Conservation (phyloP, 1,140 invertebrate genomes). For the Scylla paramamosain region DNA sequence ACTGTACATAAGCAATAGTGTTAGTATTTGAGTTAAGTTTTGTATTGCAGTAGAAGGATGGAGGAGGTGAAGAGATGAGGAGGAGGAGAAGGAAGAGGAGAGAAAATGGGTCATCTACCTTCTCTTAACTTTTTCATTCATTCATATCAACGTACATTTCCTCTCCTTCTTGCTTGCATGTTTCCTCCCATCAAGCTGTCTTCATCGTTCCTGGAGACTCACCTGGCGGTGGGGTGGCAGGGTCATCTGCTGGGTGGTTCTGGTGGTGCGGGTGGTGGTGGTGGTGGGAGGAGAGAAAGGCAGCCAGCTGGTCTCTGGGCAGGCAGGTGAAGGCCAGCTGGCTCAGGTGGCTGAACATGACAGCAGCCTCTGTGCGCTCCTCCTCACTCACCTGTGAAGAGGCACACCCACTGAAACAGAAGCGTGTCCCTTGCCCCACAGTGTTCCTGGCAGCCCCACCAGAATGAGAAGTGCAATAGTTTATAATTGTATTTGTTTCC, state of each 20-base stretch:
- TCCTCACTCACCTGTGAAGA: constrained; percentile 58
- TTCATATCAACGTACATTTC: no score
- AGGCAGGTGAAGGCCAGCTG: constrained; percentile 71
- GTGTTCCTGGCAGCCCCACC: neutral
- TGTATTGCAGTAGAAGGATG: no score
- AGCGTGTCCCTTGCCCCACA: neutral
- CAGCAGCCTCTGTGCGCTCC: constrained; percentile 62
- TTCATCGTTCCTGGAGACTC: neutral
- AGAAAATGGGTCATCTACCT: no score
- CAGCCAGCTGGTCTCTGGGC: constrained; percentile 65
- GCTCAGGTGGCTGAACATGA: constrained; percentile 62
- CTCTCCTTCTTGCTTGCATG: no score
- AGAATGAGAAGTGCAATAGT: neutral
- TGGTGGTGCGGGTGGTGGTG: constrained; percentile 56
- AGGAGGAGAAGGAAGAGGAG: no score
- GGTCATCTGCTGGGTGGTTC: neutral
- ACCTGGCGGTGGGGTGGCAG: constrained; percentile 49
- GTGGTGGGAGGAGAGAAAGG: constrained; percentile 66
- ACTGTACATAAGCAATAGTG: no score
- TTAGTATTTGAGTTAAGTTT: no score
- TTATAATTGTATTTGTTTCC: neutral
- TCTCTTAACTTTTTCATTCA: no score
- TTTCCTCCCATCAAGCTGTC: neutral
- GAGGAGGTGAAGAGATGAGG: no score
- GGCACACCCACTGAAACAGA: neutral